Percentiles rank a stretch among this genome's conserved stretches.
Evolutionary conservation across 2,888 invertebrate genomes (phyloP).

Genomic region (Heliconius cydno): DNA sequence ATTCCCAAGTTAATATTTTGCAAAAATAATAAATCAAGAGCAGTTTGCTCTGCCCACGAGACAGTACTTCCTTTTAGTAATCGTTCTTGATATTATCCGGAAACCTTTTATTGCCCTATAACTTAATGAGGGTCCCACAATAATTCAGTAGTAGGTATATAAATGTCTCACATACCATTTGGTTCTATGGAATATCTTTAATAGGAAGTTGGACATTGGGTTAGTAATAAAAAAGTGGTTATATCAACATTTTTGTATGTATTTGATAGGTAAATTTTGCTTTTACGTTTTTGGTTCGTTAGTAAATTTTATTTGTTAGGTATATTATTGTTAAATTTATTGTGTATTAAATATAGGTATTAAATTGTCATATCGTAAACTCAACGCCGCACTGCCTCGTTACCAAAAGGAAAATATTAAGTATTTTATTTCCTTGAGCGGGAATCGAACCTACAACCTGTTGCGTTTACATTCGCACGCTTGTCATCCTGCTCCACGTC

Average conservation of each 20-base stretch:
- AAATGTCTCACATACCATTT: constrained; percentile 58
- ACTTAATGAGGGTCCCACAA: constrained; percentile 66
- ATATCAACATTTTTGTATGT: neutral
- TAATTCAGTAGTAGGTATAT: constrained; percentile 62
- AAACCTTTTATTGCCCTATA: constrained; percentile 73
- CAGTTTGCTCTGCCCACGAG: constrained; percentile 37
- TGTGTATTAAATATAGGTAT: too few species aligned
- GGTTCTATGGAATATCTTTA: constrained; percentile 48
- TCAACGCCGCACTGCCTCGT: too few species aligned
- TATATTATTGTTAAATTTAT: neutral
- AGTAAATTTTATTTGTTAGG: neutral
- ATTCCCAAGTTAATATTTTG: constrained; percentile 19
- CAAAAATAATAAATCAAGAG: constrained; percentile 38
- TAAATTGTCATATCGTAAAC: too few species aligned
- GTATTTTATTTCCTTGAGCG: too few species aligned
- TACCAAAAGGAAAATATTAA: too few species aligned
- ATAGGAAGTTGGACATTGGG: constrained; percentile 3
- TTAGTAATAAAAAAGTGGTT: constrained; percentile 15
- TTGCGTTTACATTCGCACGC: too few species aligned
- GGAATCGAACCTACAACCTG: too few species aligned
- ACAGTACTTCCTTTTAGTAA: constrained; percentile 56
- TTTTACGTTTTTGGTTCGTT: neutral
- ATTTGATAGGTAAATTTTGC: neutral
- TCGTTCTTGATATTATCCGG: constrained; percentile 68
- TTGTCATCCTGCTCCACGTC: too few species aligned